Conservation (phyloP, 1,140 invertebrate genomes). For the Gryon sp. region DNA sequence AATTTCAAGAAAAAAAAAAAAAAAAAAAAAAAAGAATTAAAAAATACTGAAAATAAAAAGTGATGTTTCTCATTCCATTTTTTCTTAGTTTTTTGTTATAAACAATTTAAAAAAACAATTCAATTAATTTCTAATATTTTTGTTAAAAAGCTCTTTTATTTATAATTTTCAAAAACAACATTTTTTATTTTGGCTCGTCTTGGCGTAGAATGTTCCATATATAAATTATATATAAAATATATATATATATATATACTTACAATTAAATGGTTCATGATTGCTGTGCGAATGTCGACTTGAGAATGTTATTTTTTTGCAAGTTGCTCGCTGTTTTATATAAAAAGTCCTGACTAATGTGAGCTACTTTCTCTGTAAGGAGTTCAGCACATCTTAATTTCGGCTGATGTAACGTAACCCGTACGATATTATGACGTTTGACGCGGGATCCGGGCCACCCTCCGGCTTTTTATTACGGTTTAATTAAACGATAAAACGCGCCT, state of each 20-base stretch:
- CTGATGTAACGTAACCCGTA: constrained; percentile 58
- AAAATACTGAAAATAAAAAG: no score
- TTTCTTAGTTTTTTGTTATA: no score
- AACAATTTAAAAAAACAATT: no score
- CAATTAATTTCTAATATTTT: no score
- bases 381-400: constrained; percentile 63
- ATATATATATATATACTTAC: constrained; percentile 62
- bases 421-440: constrained; percentile 54
- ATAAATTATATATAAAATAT: no score
- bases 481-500: constrained; percentile 47
- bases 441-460: constrained; percentile 18
- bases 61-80: no score
- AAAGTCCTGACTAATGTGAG: constrained; percentile 58
- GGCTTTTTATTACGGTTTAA: constrained; percentile 42
- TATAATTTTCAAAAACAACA: no score
- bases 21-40: no score
- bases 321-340: constrained; percentile 68
- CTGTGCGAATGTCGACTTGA: constrained; percentile 50
- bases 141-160: no score
- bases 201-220: no score
- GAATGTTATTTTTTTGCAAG: constrained; percentile 63
- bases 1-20: no score
- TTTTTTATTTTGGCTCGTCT: no score
- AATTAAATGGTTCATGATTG: constrained; percentile 67
- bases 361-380: constrained; percentile 69